Evolutionary conservation across 2,797 vertebrate species (phyloP).

Genomic region (Coluber constrictor): DNA sequence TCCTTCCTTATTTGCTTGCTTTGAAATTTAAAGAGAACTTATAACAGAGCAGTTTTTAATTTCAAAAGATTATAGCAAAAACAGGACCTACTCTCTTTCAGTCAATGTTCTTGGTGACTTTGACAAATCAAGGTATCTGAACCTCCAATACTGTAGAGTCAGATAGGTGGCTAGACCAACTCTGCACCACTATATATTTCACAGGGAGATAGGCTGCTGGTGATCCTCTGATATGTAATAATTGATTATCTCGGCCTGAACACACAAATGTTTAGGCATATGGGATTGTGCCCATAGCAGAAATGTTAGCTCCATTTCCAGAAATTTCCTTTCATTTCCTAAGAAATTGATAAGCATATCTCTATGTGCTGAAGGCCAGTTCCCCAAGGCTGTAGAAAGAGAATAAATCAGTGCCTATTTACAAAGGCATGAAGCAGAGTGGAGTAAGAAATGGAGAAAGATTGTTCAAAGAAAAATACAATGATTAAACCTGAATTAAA

Average conservation of each 20-base stretch:
- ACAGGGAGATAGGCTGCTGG: neutral
- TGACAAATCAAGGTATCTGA: neutral
- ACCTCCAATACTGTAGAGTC: neutral
- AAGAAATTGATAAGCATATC: neutral
- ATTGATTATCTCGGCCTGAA: neutral
- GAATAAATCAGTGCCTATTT: neutral
- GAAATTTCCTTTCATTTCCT: neutral
- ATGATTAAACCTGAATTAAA: neutral
- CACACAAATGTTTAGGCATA: neutral
- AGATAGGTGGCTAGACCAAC: neutral
- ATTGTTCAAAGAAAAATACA: neutral
- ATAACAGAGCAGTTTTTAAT: neutral
- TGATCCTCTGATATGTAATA: neutral
- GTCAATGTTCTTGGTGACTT: neutral
- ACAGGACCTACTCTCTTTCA: neutral
- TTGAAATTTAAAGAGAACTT: neutral
- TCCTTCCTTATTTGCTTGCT: neutral
- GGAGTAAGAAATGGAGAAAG: neutral
- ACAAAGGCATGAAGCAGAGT: neutral
- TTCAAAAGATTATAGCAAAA: constrained; percentile 8
- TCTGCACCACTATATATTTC: neutral
- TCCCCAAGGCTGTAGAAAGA: neutral
- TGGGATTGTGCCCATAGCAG: neutral
- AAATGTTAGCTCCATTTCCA: neutral
- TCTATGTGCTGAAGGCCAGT: neutral